A percentile compares a stretch with the other conserved stretches of the same genome.
Conservation (phyloP, 30 jellyfish, hydroid and myxozoan species). For the Sanderia malayensis region DNA sequence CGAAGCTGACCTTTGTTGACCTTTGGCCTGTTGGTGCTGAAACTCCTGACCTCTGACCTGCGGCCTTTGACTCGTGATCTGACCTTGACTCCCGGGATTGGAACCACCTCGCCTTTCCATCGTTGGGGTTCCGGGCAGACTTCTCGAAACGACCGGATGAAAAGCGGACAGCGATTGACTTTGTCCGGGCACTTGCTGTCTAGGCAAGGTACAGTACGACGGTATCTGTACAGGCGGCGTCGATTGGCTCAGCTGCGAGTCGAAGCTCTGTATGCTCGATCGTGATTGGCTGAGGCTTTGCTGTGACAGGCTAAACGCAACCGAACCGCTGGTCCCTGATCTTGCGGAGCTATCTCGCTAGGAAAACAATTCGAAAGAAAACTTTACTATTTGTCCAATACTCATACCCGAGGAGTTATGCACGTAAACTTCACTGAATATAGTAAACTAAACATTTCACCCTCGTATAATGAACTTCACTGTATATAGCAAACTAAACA, state of each 20-base stretch:
- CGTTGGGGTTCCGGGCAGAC: slow-evolving; percentile 47
- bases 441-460: no score
- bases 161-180: slow-evolving; percentile 32
- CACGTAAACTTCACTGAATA: no score
- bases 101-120: slow-evolving; percentile 12
- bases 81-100: no score
- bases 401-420: no score
- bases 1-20: slow-evolving; percentile 10
- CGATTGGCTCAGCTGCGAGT: slow-evolving; percentile 39
- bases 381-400: neutral
- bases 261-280: slow-evolving; percentile 45
- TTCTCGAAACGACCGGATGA: slow-evolving; percentile 44
- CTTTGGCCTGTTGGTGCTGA: neutral
- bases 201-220: slow-evolving; percentile 58
- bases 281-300: slow-evolving; percentile 74
- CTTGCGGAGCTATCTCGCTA: slow-evolving; percentile 4
- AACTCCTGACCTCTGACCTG: neutral
- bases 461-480: no score
- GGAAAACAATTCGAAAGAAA: neutral
- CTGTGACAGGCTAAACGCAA: slow-evolving; percentile 39
- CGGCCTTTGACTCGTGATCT: neutral
- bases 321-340: slow-evolving; percentile 13
- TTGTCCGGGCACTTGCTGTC: slow-evolving; percentile 38
- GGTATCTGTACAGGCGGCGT: slow-evolving; percentile 38
- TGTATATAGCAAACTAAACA: no score